Percentiles rank a stretch among this genome's conserved stretches.
phyloP scores from a whole-genome alignment of 2,797 vertebrate species.

The Erethizon dorsatum region DNA sequence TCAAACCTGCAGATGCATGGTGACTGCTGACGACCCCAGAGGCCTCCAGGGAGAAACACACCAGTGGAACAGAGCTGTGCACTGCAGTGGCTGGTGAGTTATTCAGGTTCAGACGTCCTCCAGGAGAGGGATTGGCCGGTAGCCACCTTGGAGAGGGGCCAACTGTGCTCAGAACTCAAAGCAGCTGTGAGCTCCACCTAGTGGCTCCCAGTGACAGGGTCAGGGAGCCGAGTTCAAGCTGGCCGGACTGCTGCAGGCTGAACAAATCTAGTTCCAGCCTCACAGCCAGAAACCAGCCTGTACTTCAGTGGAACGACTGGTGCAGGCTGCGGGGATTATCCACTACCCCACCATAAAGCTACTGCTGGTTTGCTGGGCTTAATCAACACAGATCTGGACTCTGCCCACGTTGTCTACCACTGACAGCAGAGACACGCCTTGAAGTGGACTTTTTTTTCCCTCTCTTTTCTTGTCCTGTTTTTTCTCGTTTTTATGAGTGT shows the following conservation, averaged over 20 bases:
- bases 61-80: not conserved
- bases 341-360: not conserved
- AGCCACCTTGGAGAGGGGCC: not conserved
- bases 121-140: not conserved
- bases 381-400: too few relatives aligned
- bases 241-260: not conserved
- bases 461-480: not conserved
- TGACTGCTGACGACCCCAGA: too few relatives aligned
- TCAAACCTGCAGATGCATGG: not conserved
- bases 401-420: not conserved
- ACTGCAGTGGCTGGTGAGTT: not conserved
- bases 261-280: not conserved
- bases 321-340: not conserved
- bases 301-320: not conserved
- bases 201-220: not conserved
- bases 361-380: not conserved
- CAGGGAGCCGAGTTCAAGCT: not conserved
- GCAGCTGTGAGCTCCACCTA: not conserved
- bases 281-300: not conserved
- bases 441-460: not conserved
- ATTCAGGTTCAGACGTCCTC: not conserved
- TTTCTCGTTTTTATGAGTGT: not conserved
- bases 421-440: not conserved
- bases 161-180: too few relatives aligned
- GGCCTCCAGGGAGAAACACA: not conserved